phyloP scores from a whole-genome alignment of 2,797 vertebrate species.

The Manis javanica region DNA sequence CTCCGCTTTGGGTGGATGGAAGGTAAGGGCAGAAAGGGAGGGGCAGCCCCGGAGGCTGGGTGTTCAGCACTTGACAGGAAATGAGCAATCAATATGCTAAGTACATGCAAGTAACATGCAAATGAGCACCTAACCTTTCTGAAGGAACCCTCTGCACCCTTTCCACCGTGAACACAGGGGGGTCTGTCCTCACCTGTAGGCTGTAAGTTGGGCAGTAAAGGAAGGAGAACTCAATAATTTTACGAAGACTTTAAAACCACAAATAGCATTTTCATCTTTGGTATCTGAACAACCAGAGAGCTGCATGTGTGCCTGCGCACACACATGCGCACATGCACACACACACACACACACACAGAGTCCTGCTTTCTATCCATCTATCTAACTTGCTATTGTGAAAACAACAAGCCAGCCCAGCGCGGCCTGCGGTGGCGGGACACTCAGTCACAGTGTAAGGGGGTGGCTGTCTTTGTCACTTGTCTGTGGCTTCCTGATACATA shows the following conservation, averaged over 20 bases:
- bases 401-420: background rate
- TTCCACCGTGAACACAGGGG: background rate
- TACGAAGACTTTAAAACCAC: background rate
- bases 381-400: background rate
- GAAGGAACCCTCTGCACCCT: background rate
- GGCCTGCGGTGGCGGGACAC: accelerated
- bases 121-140: slow-evolving; percentile 19
- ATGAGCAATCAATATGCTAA: slow-evolving; percentile 60
- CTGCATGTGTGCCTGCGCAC: too few species aligned
- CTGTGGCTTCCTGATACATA: background rate
- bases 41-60: background rate
- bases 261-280: background rate
- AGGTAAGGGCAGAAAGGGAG: too few species aligned
- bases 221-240: too few species aligned
- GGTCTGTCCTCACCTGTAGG: background rate
- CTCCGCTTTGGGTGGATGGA: accelerated
- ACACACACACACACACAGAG: too few species aligned
- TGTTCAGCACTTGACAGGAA: background rate
- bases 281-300: background rate
- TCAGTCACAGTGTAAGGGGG: background rate
- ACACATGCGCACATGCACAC: accelerated
- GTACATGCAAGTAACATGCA: background rate
- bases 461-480: background rate
- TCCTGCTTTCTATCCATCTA: background rate
- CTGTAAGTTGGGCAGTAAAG: background rate